Evolutionary conservation across 2,888 invertebrate genomes (phyloP), one percentile per base, ranked within the genome.

Genomic region (Nematopogon swammerdamellus): DNA sequence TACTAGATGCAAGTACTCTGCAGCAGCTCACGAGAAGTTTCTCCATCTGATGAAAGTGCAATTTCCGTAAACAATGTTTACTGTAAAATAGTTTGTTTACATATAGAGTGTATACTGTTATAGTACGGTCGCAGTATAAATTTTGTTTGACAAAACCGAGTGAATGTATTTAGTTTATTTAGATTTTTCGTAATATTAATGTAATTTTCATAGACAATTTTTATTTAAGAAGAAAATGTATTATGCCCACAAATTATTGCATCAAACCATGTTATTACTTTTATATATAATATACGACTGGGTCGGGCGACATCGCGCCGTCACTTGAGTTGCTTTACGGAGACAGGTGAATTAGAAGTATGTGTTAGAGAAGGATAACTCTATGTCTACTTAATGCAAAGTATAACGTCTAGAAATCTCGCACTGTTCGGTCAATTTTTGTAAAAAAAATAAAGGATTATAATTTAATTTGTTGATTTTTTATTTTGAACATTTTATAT

Each of bases 361-460:
- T 71, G 68, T 75, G 70, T 77, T 77, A 79, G 77, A 67, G 67
- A 69, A 74, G 70, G 67, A 70, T 76, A 75, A 72, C 72, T 74
- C 70, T 75, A 75, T 77, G 75, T 77, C 79, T 79, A 79, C 79
- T 77, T 79, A 79, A 76, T 74, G 76, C 79, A 77, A 79, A 73
- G 77, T 76, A 77, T 77, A 77, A 79, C 79, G 72, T 77, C 72
- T 79, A 77, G 77, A 77, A 79, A 79, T 79, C 77, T 79, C 79
- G 79, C 79, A 79, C 79, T 79, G 77, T 79, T 79, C 79, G 79
- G 79, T 79, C 79, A 79, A 79, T 77, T 79, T 36, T 79, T 79
- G 74, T 76, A 75, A 75, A 74, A 71, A 76, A 76, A 72, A 70
- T 70, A 77, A 76, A 67, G 72, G 72, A 75, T 71, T 69, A 75